These are phyloP conservation scores for Marisa cornuarietis DNA, from an alignment of 1,140 invertebrate genomes.

Conservation along the genomic window DNA sequence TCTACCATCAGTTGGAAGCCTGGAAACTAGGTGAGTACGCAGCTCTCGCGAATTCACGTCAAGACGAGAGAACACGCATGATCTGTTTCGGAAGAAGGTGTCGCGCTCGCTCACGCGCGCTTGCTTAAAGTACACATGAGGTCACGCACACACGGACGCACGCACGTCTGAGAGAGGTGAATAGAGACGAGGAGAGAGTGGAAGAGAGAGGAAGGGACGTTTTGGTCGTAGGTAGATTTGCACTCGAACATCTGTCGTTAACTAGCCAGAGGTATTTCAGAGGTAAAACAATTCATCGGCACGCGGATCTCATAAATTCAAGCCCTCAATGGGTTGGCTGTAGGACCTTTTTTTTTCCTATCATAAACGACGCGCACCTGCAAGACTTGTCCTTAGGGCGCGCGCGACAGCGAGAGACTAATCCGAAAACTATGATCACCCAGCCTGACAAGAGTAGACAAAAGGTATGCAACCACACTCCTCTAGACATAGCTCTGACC, in stretches of 20 bases:
- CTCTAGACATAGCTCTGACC: too few species aligned
- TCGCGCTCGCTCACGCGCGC: too few species aligned
- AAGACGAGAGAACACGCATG: too few species aligned
- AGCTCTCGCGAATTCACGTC: background rate
- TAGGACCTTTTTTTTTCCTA: background rate
- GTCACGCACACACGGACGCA: too few species aligned
- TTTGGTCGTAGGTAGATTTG: background rate
- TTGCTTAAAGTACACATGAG: too few species aligned
- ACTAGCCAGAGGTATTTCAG: background rate
- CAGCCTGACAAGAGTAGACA: too few species aligned
- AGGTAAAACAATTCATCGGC: background rate
- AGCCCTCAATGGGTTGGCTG: background rate
- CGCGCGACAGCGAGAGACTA: background rate
- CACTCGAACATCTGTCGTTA: background rate
- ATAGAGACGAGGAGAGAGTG: too few species aligned
- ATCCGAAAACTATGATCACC: too few species aligned
- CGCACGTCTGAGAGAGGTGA: too few species aligned
- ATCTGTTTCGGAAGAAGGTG: too few species aligned
- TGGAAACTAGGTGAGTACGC: conserved; percentile 81
- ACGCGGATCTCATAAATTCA: background rate
- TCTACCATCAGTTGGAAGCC: conserved; percentile 89
- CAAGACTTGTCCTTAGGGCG: background rate
- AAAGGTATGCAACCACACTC: too few species aligned
- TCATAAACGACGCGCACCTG: background rate
- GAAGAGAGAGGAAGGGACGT: too few species aligned